Percentiles rank a stretch among this genome's conserved stretches.
Conservation (phyloP, 2,888 invertebrate genomes). For the Scaeva pyrastri region DNA sequence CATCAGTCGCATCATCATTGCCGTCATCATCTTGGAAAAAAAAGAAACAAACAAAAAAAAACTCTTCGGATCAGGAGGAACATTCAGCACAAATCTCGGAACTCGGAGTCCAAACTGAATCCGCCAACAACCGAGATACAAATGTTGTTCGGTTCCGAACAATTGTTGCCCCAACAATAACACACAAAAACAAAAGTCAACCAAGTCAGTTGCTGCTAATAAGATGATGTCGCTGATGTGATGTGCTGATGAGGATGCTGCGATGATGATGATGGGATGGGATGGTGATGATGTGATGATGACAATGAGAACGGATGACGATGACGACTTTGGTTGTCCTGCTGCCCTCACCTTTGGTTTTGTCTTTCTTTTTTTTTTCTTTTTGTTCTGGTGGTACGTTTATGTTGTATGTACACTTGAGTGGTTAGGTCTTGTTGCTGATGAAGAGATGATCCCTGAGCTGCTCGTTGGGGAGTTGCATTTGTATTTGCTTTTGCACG, state of each 20-base stretch:
- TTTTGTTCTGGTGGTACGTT: background rate
- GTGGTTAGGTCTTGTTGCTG: conserved; percentile 43
- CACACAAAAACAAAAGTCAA: conserved; percentile 59
- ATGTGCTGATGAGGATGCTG: conserved; percentile 59
- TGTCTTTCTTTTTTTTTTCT: conserved; percentile 16
- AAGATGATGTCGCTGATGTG: conserved; percentile 75
- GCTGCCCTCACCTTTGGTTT: conserved; percentile 36
- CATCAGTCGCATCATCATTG: conserved; percentile 70
- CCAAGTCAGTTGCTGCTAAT: conserved; percentile 73
- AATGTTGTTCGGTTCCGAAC: conserved; percentile 63
- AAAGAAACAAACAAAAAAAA: conserved; percentile 5
- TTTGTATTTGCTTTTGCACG: conserved; percentile 69
- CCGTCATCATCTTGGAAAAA: conserved; percentile 41
- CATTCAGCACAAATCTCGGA: conserved; percentile 63
- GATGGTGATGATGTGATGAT: conserved; percentile 74
- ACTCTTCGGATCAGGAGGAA: conserved; percentile 27
- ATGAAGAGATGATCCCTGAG: conserved; percentile 70
- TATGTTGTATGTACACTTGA: background rate
- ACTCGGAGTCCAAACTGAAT: conserved; percentile 62
- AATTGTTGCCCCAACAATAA: conserved; percentile 62
- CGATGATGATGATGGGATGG: conserved; percentile 52
- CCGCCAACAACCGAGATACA: conserved; percentile 53
- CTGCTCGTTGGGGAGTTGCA: conserved; percentile 46
- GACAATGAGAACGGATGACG: conserved; percentile 71
- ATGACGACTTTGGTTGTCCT: conserved; percentile 66